These are phyloP conservation scores for Palaemon carinicauda DNA, from an alignment of 1,140 invertebrate genomes.

Conservation along the genomic window DNA sequence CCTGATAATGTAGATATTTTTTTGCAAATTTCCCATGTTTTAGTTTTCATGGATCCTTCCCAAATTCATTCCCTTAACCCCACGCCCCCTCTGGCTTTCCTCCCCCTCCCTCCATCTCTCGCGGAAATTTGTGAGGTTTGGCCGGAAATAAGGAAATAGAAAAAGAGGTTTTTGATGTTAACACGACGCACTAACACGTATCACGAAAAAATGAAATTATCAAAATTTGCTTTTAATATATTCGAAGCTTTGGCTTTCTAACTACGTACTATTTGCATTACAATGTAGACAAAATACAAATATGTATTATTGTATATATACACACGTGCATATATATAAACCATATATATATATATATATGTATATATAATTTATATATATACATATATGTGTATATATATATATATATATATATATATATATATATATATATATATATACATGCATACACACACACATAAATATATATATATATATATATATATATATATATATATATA, in stretches of 20 bases:
- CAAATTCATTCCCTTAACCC: neutral
- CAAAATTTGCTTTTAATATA: no score
- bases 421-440: neutral
- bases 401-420: neutral
- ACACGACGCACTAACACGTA: no score
- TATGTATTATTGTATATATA: neutral
- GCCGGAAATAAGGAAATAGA: neutral
- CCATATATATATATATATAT: neutral
- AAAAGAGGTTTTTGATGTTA: no score
- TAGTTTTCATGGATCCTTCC: neutral
- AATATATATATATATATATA: neutral
- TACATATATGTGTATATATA: neutral
- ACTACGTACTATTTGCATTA: no score
- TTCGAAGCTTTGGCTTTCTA: no score
- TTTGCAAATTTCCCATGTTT: no score
- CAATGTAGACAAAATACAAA: no score
- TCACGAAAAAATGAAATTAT: neutral
- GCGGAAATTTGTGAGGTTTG: neutral
- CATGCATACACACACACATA: neutral
- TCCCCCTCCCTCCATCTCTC: neutral
- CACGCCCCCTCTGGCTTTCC: neutral
- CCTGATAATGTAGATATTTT: no score
- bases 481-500: neutral
- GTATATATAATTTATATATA: neutral
- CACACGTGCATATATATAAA: neutral